phyloP scores from a whole-genome alignment of 2,797 vertebrate species.

The Spatula versicolor region DNA sequence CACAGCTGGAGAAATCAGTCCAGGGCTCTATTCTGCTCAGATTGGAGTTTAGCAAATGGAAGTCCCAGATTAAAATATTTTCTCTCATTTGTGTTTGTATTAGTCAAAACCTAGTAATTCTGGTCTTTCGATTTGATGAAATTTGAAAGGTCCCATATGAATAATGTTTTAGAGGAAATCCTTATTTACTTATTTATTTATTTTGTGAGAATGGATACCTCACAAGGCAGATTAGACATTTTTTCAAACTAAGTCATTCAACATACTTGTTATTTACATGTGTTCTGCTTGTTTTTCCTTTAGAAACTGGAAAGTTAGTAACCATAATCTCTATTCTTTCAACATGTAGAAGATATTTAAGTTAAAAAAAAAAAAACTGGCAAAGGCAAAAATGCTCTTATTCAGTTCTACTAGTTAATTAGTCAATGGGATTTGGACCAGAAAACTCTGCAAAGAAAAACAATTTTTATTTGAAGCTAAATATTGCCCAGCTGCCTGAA shows the following conservation, averaged over 20 bases:
- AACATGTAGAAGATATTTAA: not conserved
- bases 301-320: not conserved
- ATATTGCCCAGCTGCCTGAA: not conserved
- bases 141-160: not conserved
- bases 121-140: not conserved
- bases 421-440: not conserved
- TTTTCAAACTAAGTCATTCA: not conserved
- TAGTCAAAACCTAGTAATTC: not conserved
- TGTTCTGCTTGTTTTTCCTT: not conserved
- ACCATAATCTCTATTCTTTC: not conserved
- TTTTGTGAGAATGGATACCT: not conserved
- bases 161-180: not conserved
- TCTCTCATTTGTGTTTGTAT: not conserved
- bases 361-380: not conserved
- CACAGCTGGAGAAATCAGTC: not conserved
- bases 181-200: not conserved
- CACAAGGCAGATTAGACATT: not conserved
- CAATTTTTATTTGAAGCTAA: not conserved
- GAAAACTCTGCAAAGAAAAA: not conserved
- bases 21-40: not conserved
- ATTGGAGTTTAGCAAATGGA: not conserved
- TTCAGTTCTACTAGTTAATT: not conserved
- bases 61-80: not conserved
- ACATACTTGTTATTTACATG: accelerated
- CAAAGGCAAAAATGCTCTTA: not conserved